Conservation (phyloP, 2,113 vertebrate genomes). For the Nanorana parkeri region DNA sequence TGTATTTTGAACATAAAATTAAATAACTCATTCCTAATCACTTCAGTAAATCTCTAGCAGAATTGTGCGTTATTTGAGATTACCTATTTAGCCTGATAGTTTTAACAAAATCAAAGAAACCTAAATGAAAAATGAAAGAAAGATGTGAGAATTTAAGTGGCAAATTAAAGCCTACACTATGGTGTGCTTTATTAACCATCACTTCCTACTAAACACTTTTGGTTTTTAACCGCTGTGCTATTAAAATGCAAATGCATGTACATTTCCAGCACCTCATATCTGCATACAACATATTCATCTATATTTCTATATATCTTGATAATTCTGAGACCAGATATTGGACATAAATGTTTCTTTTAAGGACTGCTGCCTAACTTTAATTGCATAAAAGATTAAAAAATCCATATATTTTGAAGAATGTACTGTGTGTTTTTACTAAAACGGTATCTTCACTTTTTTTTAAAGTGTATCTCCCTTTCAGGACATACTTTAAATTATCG, state of each 20-base stretch:
- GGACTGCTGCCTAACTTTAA: too few species aligned
- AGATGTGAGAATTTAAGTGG: slow-evolving; percentile 57
- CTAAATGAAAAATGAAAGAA: slow-evolving; percentile 47
- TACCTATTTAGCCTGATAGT: slow-evolving; percentile 67
- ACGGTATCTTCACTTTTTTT: too few species aligned
- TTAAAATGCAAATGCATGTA: background rate
- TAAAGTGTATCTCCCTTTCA: too few species aligned
- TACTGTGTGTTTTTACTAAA: too few species aligned
- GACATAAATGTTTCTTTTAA: too few species aligned
- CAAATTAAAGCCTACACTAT: slow-evolving; percentile 70
- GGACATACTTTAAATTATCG: too few species aligned
- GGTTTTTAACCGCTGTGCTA: background rate
- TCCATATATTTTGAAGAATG: too few species aligned
- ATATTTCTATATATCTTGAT: too few species aligned
- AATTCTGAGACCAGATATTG: too few species aligned
- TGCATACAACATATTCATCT: background rate
- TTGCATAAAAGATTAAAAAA: too few species aligned
- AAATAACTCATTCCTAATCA: slow-evolving; percentile 86
- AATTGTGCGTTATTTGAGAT: slow-evolving; percentile 75
- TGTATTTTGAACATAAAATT: slow-evolving; percentile 84
- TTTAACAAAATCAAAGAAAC: slow-evolving; percentile 67
- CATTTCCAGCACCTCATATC: background rate
- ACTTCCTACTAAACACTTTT: slow-evolving; percentile 68
- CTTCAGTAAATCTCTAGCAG: slow-evolving; percentile 78
- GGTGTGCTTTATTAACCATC: slow-evolving; percentile 79